Evolutionary conservation across 2,888 invertebrate species (phyloP).

Genomic region (Caenorhabditis sp.): DNA sequence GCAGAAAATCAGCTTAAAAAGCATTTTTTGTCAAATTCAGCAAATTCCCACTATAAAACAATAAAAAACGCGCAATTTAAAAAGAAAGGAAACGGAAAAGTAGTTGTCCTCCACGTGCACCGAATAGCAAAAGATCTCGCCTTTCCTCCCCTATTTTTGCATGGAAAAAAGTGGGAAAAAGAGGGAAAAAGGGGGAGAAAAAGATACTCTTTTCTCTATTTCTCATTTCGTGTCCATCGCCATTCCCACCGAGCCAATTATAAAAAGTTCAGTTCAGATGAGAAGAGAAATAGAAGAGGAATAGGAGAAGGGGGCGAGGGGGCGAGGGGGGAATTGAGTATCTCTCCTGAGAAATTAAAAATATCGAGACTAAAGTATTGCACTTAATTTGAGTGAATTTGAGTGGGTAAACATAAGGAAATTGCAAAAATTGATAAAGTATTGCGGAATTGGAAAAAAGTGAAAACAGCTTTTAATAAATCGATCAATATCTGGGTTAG

Average conservation of each 20-base stretch:
- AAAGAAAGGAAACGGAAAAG: too few species aligned
- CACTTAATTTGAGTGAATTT: too few species aligned
- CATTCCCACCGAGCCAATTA: too few species aligned
- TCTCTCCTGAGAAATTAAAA: slow-evolving; percentile 46
- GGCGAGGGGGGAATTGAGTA: slow-evolving; percentile 4
- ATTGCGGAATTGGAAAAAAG: background rate
- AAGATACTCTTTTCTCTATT: slow-evolving; percentile 21
- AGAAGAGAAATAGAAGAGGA: slow-evolving; percentile 21
- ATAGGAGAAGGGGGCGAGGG: background rate
- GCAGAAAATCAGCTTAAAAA: too few species aligned
- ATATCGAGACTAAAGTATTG: slow-evolving; percentile 14
- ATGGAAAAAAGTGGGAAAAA: background rate
- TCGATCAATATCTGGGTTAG: too few species aligned
- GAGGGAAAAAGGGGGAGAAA: slow-evolving; percentile 4
- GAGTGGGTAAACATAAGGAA: too few species aligned
- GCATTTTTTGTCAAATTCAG: too few species aligned
- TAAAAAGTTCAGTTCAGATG: slow-evolving; percentile 54
- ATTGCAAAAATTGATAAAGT: too few species aligned
- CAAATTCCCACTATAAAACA: too few species aligned
- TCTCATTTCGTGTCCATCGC: too few species aligned
- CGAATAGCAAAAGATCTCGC: background rate
- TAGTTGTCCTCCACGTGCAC: too few species aligned
- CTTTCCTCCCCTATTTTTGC: background rate
- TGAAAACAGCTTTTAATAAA: slow-evolving; percentile 11
- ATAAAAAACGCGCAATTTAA: too few species aligned